Conservation (phyloP, 2,888 invertebrate species). For the Rotaria socialis region DNA sequence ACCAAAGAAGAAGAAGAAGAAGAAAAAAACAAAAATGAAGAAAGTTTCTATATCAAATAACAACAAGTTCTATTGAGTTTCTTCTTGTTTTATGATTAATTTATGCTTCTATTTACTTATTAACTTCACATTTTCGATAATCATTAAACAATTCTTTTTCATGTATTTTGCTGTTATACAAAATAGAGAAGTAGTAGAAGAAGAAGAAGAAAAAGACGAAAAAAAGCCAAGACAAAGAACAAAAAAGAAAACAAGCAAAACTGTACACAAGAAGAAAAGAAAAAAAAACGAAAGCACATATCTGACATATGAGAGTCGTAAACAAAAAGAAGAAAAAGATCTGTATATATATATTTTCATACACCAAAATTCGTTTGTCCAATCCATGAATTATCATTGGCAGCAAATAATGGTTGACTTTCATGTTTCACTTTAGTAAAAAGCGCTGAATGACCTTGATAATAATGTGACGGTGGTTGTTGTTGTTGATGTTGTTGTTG, state of each 20-base stretch:
- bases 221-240: no score
- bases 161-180: constrained; percentile 13
- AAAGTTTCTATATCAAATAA: not conserved
- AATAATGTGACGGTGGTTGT: constrained; percentile 15
- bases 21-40: no score
- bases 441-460: not conserved
- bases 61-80: not conserved
- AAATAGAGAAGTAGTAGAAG: not conserved
- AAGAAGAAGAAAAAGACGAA: not conserved
- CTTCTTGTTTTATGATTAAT: not conserved
- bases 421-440: constrained; percentile 9
- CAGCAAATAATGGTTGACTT: not conserved
- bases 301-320: not conserved
- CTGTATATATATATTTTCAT: not conserved
- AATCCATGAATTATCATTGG: constrained; percentile 25
- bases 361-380: constrained; percentile 22
- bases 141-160: not conserved
- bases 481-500: no score
- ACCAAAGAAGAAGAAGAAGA: no score
- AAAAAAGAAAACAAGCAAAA: not conserved
- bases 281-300: not conserved
- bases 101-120: not conserved
- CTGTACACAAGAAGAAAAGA: not conserved
- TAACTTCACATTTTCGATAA: not conserved
- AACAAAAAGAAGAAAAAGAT: not conserved